Base-by-base conservation (phyloP, 1,140 invertebrate genomes). In the Drosophila trapezifrons region DNA sequence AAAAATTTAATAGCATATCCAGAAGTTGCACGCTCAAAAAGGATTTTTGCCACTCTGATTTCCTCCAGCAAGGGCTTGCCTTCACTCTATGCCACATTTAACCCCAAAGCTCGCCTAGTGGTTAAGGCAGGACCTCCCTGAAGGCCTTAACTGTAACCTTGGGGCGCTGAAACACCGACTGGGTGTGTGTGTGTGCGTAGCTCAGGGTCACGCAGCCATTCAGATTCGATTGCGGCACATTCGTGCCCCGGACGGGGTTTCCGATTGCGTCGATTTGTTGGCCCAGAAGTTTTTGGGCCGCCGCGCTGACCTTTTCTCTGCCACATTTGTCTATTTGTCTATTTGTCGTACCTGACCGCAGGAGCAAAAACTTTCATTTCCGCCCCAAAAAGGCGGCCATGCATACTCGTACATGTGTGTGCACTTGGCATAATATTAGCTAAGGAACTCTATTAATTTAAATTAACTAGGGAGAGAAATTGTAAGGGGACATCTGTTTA, bases 261-360 rank as follows among this genome's bases (percentile, higher is more conserved):
- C 66, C 69, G 65, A 71, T 72, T 71, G 69, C 52, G 69, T 58
- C 65, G 66, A 71, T 71, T 58, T 71, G 65, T 62, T 72, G 46
- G 46, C 27, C 57, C 69, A 47, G 57, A 74, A 63, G 25, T 55
- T 74, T 73, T 54, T 54, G 51, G 51, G 17, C 20, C 25, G 25
- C 43, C 60, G 25, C 49, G 29, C 52, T 46, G 59, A 47, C 60
- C 51, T 75, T 57, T 75, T 62, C 57, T 5, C 40, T 40, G 29
- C 62, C 65, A 20, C 42, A 63, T 69, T 65, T 69, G 65, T 69
- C 65, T 64, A 67, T 67, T 63, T 67, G 64, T 67, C 64, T 63
- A 69, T 69, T 66, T 69, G 65, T 69, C 65, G 70, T 18, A 75
- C 69, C 69, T 72, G 69, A 72, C 69, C 69, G 69, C 69, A 58